Evolutionary conservation across 2,888 invertebrate genomes (phyloP), one percentile per base, ranked within the genome.

Genomic region (Himalopsyche tibetana): DNA sequence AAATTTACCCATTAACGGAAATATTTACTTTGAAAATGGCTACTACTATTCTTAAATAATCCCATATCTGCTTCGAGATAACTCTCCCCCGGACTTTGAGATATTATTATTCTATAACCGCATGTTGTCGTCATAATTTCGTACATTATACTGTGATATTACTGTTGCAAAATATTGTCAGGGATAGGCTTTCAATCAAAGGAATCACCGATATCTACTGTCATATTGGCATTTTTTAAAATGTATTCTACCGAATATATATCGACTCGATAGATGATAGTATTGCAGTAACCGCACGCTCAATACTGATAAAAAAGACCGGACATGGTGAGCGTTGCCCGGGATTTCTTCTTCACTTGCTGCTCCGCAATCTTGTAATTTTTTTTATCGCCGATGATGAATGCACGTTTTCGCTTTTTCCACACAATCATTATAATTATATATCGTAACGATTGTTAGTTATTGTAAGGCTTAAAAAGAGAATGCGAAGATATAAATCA

Each of bases 401-500:
- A 74, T 74, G 74, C 74, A 74, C 74, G 74, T 74, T 74, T 74
- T 74, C 38, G 74, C 74, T 74, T 74, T 74, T 74, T 15, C 74
- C 36, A 74, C 74, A 74, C 74, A 38, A 74, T 36, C 74, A 74
- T 74, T 74, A 15, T 74, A 36, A 74, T 36, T 74, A 74, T 15
- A 38, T 74, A 74, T 74, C 74, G 15, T 74, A 74, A 36, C 28
- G 74, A 74, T 74, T 74, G 74, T 74, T 74, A 74, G 74, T 74
- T 74, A 74, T 74, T 38, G 74, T 74, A 74, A 74, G 74, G 74
- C 74, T 74, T 69, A 28, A 74, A 74, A 74, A 74, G 36, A 38
- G 74, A 74, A 74, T 74, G 74, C 74, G 74, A 74, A 12, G 74
- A 4, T 80, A 45, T 51, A 80, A 80, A 80, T 42, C 28, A 51